Evolutionary conservation across 1,140 invertebrate species (phyloP), one percentile per base, ranked within the genome.

Genomic region (Ostrea denselamellosa): DNA sequence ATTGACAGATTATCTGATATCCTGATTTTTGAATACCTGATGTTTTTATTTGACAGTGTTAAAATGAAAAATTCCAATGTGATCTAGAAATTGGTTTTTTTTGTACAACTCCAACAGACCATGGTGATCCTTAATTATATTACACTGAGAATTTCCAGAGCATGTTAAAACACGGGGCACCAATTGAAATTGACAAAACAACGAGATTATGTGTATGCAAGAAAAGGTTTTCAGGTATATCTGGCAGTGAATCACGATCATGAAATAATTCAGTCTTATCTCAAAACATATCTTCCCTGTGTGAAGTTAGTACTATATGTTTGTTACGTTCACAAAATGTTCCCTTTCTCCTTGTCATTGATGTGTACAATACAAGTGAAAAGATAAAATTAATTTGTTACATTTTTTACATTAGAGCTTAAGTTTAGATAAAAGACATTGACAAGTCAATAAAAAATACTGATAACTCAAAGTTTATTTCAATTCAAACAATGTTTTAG

Each of bases 301-400:
- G 25, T 34, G 68, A 77, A 10, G 2, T 34, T 77, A 25, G 12
- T 28, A 77, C 14, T 77, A 44, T 25, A 28, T 71, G 28, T 17
- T 14, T 77, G 68, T 77, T 77, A 77, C 28, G 68, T 77, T 77
- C 14, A 77, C 10, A 77, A 77, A 77, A 10, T 28, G 9, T 77
- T 28, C 22, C 28, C 12, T 2, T 8, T 5, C 68, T 12, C 25
- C 19, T 9, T 2, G 22, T 77, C 0, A 28, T 77, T 28, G 14
- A 9, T 44, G 68, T 25, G 68, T 77, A 34, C 9, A 77, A 34
- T 14, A 77, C 68, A 77, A 77, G 25, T 28, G 28, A 77, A 10
- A 14, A 25, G 25, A 77, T 77, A 28, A 34, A 77, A 56, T n/a
- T n/a, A 17, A 17, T 62, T 62, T 62, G n/a, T 19, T 62, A 2